Evolutionary conservation across 2,113 vertebrate genomes (phyloP), one percentile per base, ranked within the genome.

Genomic region (Otus sunia): DNA sequence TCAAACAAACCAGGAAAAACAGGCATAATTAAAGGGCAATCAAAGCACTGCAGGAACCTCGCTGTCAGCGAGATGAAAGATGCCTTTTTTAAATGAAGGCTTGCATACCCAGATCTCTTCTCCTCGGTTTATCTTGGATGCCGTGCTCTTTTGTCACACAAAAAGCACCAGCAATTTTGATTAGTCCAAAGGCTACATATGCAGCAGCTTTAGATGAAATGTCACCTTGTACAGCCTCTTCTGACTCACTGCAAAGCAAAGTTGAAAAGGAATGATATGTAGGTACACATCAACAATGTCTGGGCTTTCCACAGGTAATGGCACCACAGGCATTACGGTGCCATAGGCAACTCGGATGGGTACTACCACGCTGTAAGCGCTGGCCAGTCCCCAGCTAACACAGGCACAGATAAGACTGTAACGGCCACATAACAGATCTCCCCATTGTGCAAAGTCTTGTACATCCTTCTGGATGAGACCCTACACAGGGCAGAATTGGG

Each of bases 1-100:
- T 95, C 93, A 97, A 93, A 95, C 88, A 92, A 94, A 95, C 94
- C 91, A 96, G 96, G 97, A 89, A 96, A 96, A 91, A 37, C 87
- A 94, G 84, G 62, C 59, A 3, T 95, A 97, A 97, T 97, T 95
- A 95, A 95, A 97, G 95, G 81, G 91, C 94, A 96, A 94, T 79
- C 96, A 92, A 79, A 96, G 93, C 1, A 0, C 93, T 96, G 77
- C 86, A 95, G 96, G 96, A 96, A 94, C 95, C 84, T 97, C 10
- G 5, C 91, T 93, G 96, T 91, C 96, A 96, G 84, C 8, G 5
- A 96, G 95, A 94, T 95, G 95, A 97, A 96, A 96, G 96, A 92
- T 91, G 74, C 47, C 87, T 94, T 85, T 92, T 87, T 66, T 20
- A 95, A 91, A 93, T 91, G 87, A 93, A 95, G 77, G 71, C 85